Conservation (phyloP, 2,113 vertebrate genomes). For the Ailuropoda melanoleuca region DNA sequence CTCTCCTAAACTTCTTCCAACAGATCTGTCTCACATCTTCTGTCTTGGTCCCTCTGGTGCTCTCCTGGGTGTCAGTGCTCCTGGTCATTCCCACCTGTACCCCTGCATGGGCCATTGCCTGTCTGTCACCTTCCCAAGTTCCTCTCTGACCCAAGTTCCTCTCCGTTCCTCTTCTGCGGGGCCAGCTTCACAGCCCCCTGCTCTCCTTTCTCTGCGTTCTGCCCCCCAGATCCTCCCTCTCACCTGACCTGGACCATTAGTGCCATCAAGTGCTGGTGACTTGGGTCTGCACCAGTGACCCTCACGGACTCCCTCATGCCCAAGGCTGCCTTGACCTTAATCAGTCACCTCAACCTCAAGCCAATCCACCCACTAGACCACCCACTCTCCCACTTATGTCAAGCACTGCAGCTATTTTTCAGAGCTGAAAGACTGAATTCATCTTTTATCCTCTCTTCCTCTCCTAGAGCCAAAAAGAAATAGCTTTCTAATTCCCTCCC, state of each 20-base stretch:
- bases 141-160: neutral
- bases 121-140: neutral
- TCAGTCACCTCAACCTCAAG: neutral
- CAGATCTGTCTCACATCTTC: neutral
- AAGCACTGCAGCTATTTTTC: neutral
- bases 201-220: neutral
- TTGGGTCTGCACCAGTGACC: neutral
- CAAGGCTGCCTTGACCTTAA: neutral
- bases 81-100: neutral
- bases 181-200: neutral
- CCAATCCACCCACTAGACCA: neutral
- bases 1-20: neutral
- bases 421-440: neutral
- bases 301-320: rapidly evolving
- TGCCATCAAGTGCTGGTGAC: neutral
- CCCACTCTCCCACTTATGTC: neutral
- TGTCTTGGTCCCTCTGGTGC: neutral
- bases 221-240: neutral
- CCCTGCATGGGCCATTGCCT: neutral
- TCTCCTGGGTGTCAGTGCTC: neutral
- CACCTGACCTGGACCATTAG: neutral
- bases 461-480: neutral
- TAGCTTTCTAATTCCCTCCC: neutral
- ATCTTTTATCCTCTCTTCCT: neutral
- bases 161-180: rapidly evolving